Percentiles rank a stretch among this genome's conserved stretches.
phyloP scores from a whole-genome alignment of 2,797 vertebrate genomes.

The Lagocephalus sceleratus region DNA sequence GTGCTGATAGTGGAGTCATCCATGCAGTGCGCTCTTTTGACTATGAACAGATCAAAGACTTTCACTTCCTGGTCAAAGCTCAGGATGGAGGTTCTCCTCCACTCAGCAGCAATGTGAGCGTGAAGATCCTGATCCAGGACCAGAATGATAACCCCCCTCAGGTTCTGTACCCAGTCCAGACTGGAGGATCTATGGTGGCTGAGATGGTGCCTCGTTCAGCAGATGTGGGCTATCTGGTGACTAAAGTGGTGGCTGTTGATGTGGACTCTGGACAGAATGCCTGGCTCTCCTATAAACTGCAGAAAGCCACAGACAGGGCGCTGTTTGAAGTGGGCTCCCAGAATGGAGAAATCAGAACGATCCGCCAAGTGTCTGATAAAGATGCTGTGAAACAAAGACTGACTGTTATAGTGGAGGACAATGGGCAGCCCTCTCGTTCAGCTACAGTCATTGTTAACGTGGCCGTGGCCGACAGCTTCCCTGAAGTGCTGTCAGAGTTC shows the following conservation, averaged over 20 bases:
- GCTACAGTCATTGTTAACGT: no score
- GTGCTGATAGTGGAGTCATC: no score
- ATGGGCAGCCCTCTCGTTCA: no score
- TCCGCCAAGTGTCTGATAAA: slow-evolving; percentile 65
- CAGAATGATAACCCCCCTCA: no score
- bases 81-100: no score
- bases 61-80: no score
- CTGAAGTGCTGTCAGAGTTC: no score
- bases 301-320: slow-evolving; percentile 65
- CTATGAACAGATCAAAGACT: no score
- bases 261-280: slow-evolving; percentile 80
- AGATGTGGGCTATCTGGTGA: slow-evolving; percentile 68
- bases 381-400: slow-evolving; percentile 77
- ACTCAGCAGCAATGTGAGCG: no score
- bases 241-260: slow-evolving; percentile 83
- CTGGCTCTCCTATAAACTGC: slow-evolving; percentile 79
- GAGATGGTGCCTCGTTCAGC: background rate
- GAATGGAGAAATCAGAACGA: slow-evolving; percentile 80
- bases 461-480: no score
- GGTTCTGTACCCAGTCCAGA: slow-evolving; percentile 64
- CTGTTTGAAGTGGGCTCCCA: slow-evolving; percentile 79
- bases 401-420: background rate
- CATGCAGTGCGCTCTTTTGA: no score
- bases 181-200: slow-evolving; percentile 66
- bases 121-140: no score